These are phyloP conservation scores for Sialis lutaria DNA, from an alignment of 2,888 invertebrate species.

Conservation along the genomic window DNA sequence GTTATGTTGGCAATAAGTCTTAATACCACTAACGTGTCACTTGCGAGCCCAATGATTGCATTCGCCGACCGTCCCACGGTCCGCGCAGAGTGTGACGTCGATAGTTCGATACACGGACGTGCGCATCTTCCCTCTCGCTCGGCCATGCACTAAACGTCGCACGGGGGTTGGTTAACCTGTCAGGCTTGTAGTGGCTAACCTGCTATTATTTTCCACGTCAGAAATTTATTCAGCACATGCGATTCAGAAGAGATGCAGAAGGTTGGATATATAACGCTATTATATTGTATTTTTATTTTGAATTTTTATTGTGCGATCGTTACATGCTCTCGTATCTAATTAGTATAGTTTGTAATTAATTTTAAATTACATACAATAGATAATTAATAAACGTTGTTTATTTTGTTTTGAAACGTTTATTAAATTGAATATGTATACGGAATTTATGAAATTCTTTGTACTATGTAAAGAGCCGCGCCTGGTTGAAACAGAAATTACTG, in stretches of 20 bases:
- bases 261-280: not conserved
- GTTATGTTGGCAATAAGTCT: constrained; percentile 26
- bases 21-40: constrained; percentile 13
- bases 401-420: not conserved
- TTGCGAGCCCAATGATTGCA: not conserved
- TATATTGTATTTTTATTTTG: not conserved
- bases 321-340: not conserved
- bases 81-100: not conserved
- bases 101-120: too few relatives aligned
- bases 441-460: too few relatives aligned
- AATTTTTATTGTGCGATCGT: not conserved
- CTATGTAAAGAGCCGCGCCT: too few relatives aligned
- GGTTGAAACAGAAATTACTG: too few relatives aligned
- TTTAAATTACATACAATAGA: not conserved
- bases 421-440: too few relatives aligned
- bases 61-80: not conserved
- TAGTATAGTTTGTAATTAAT: not conserved
- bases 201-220: constrained; percentile 9
- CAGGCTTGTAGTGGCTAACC: constrained; percentile 26
- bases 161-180: not conserved
- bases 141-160: not conserved
- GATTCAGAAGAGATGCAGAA: not conserved
- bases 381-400: not conserved
- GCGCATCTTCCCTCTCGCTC: not conserved
- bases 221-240: not conserved